A percentile compares a stretch with the other conserved stretches of the same genome.
phyloP scores from a whole-genome alignment of 2,797 vertebrate species.

The Arctocebus calabarensis region DNA sequence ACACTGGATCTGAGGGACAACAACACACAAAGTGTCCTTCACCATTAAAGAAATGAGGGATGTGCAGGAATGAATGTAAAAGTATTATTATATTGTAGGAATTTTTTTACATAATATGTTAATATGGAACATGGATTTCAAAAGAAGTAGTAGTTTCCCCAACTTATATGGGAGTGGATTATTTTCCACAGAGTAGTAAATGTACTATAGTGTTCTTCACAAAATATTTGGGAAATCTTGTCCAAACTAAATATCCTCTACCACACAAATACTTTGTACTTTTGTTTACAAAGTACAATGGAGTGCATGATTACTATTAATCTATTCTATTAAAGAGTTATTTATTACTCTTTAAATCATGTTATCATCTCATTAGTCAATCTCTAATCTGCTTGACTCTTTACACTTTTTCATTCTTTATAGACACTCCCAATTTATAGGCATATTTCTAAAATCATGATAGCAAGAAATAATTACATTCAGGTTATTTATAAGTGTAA shows the following conservation, averaged over 20 bases:
- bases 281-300: neutral
- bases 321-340: neutral
- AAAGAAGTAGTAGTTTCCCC: neutral
- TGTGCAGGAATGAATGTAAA: slow-evolving; percentile 20
- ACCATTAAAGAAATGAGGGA: neutral
- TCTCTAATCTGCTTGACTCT: neutral
- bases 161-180: neutral
- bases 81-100: neutral
- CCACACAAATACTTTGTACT: neutral
- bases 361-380: neutral
- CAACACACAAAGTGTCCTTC: neutral
- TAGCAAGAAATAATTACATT: neutral
- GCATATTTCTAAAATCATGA: neutral
- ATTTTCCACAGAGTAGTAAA: neutral
- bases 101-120: slow-evolving; percentile 5
- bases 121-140: neutral
- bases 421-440: neutral
- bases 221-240: neutral
- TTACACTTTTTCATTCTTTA: neutral
- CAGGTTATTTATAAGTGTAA: neutral
- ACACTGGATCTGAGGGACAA: neutral
- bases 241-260: neutral
- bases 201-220: neutral
- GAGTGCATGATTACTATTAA: neutral
- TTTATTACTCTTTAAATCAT: neutral